Evolutionary conservation across 2,888 invertebrate species (phyloP).

Genomic region (Monopis laevigella): DNA sequence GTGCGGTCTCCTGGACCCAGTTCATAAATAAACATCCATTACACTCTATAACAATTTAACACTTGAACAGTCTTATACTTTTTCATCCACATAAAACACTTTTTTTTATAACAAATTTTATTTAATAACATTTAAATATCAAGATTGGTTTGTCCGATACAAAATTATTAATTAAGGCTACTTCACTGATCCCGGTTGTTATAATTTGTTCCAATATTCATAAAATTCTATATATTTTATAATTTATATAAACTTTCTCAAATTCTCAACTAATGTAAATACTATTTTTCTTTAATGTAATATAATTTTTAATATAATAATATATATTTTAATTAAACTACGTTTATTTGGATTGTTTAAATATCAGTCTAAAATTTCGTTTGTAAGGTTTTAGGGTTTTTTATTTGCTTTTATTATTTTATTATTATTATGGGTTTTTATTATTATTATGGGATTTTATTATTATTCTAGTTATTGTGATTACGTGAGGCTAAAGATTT

Average conservation of each 20-base stretch:
- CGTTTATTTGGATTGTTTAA: conserved; percentile 45
- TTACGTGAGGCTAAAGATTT: conserved; percentile 15
- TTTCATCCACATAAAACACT: no score
- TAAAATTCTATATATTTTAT: conserved; percentile 31
- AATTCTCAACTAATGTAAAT: conserved; percentile 67
- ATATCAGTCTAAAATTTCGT: conserved; percentile 67
- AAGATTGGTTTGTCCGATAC: conserved; percentile 55
- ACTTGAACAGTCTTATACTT: no score
- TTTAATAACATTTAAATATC: conserved; percentile 35
- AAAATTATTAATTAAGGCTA: conserved; percentile 48
- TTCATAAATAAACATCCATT: conserved; percentile 35
- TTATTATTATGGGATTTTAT: conserved; percentile 31
- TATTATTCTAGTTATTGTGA: conserved; percentile 35
- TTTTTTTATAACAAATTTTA: no score
- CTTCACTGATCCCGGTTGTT: conserved; percentile 55
- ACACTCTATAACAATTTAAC: conserved; percentile 20
- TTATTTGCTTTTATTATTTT: conserved; percentile 39
- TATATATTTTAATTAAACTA: conserved; percentile 26
- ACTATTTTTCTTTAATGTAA: conserved; percentile 22
- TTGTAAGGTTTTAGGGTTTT: conserved; percentile 55
- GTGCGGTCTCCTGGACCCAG: conserved; percentile 31
- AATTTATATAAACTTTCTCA: conserved; percentile 58
- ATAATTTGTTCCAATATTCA: conserved; percentile 28
- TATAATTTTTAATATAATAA: conserved; percentile 34
- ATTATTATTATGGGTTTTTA: conserved; percentile 16